Base-by-base conservation (phyloP, 1,140 invertebrate genomes). In the Drosophila kurseongensis region DNA sequence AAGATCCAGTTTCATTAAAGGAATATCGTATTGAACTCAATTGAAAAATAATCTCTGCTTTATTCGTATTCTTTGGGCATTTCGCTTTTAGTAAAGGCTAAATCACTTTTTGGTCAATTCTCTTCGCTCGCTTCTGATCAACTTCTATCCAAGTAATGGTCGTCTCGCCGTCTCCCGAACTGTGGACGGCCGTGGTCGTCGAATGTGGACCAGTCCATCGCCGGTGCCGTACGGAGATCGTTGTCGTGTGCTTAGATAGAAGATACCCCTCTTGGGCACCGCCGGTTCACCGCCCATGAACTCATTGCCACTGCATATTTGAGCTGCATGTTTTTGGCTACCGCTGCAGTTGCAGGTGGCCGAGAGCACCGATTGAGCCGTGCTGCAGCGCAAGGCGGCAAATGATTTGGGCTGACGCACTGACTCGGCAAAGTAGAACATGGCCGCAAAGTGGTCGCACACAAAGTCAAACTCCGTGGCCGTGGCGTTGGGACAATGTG, bases 401-500 rank as follows among this genome's bases (percentile, higher is more conserved):
- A 92, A 92, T 1, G 60, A 36, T 18, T 63, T 61, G 27, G 90
- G 79, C 1, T 52, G 59, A 16, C 91, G 78, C 57, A 92, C 60
- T 4, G 91, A 90, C 56, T 92, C 84, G 5, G 71, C 91, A 56
- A 91, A 92, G 54, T 90, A 92, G 72, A 81, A 91, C 48, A 91
- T 58, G 44, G 91, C 57, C 10, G 90, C 76, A 51, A 86, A 91
- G 48, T 92, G 91, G 71, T 91, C 91, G 27, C 91, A 92, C 40
- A 68, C 72, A 52, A 91, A 71, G 73, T 91, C 91, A 48, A 92
- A 86, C 47, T 91, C 90, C 8, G 84, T 78, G 35, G 84, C 88
- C 8, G 91, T 91, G 52, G 83, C 84, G 63, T 92, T 91, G 23
- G 91, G 91, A 75, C 96, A 97, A 4, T 96, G 96, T 10, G 95